A percentile compares a stretch with the other conserved stretches of the same genome.
phyloP scores from a whole-genome alignment of 2,888 invertebrate species.

The Carcina quercana region DNA sequence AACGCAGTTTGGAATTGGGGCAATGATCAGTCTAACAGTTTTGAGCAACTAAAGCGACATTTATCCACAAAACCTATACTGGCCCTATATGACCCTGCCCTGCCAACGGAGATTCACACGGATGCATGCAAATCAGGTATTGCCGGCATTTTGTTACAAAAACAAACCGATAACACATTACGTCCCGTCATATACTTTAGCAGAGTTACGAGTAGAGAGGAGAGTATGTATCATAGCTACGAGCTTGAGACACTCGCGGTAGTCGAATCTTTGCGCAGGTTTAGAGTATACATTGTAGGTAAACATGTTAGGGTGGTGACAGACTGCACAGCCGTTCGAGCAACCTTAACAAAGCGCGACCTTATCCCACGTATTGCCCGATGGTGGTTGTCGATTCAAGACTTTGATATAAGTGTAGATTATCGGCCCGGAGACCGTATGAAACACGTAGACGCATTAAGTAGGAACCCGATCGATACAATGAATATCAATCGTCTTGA shows the following conservation, averaged over 20 bases:
- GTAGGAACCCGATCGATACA: background rate
- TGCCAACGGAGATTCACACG: slow-evolving; percentile 6
- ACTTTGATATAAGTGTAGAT: slow-evolving; percentile 16
- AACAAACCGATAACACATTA: background rate
- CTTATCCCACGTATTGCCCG: slow-evolving; percentile 16
- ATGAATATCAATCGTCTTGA: too few relatives aligned
- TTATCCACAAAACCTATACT: slow-evolving; percentile 6
- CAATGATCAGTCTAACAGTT: too few relatives aligned
- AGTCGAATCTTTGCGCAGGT: slow-evolving; percentile 8
- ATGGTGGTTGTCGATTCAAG: slow-evolving; percentile 19
- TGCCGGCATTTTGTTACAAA: slow-evolving; percentile 7
- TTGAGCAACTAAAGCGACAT: background rate
- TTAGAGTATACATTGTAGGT: slow-evolving; percentile 14
- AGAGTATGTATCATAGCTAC: slow-evolving; percentile 11
- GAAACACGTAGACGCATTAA: slow-evolving; percentile 1
- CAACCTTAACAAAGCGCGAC: slow-evolving; percentile 15
- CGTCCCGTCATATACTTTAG: slow-evolving; percentile 5
- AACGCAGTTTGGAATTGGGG: background rate
- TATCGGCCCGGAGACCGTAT: slow-evolving; percentile 2
- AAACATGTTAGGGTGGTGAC: slow-evolving; percentile 11
- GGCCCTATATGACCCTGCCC: slow-evolving; percentile 7
- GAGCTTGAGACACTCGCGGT: slow-evolving; percentile 13
- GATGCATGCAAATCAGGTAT: slow-evolving; percentile 8
- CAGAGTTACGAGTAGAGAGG: slow-evolving; percentile 8
- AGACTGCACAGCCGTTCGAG: slow-evolving; percentile 10